These are phyloP conservation scores for Cynaeus angustus DNA, from an alignment of 2,888 invertebrate genomes.

Conservation along the genomic window DNA sequence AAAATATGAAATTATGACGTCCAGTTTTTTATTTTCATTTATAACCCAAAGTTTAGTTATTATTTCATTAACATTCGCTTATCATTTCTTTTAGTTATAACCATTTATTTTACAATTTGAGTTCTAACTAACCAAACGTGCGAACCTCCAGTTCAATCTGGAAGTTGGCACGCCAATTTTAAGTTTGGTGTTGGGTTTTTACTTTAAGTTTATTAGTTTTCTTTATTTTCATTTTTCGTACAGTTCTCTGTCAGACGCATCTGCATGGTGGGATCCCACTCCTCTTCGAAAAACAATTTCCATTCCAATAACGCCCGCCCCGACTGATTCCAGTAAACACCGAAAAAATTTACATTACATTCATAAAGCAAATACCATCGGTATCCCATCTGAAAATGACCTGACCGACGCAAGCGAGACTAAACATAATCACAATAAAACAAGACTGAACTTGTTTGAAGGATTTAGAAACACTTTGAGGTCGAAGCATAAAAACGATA, in stretches of 20 bases:
- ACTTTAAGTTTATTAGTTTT: slow-evolving; percentile 55
- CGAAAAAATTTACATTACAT: slow-evolving; percentile 64
- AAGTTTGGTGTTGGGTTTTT: slow-evolving; percentile 16
- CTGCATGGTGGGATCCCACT: slow-evolving; percentile 70
- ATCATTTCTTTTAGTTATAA: slow-evolving; percentile 34
- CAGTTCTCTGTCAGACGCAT: slow-evolving; percentile 65
- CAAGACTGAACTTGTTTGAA: slow-evolving; percentile 73
- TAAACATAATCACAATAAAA: slow-evolving; percentile 70
- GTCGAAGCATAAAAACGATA: slow-evolving; percentile 71
- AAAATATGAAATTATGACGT: slow-evolving; percentile 63
- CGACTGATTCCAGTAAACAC: slow-evolving; percentile 54
- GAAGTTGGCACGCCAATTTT: neutral
- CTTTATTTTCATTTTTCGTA: slow-evolving; percentile 54
- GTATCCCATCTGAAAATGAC: slow-evolving; percentile 74
- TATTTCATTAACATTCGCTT: slow-evolving; percentile 44
- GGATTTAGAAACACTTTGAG: slow-evolving; percentile 78
- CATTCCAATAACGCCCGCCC: slow-evolving; percentile 65
- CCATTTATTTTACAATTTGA: slow-evolving; percentile 46
- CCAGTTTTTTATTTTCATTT: slow-evolving; percentile 54
- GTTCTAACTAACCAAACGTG: slow-evolving; percentile 23
- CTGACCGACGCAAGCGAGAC: slow-evolving; percentile 68
- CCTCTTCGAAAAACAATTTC: slow-evolving; percentile 70
- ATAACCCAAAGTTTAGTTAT: slow-evolving; percentile 43
- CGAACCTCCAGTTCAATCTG: neutral
- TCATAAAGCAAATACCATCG: slow-evolving; percentile 76